A percentile compares a stretch with the other conserved stretches of the same genome.
Evolutionary conservation across 2,888 invertebrate species (phyloP).

Genomic region (Tryphoninae sp.): DNA sequence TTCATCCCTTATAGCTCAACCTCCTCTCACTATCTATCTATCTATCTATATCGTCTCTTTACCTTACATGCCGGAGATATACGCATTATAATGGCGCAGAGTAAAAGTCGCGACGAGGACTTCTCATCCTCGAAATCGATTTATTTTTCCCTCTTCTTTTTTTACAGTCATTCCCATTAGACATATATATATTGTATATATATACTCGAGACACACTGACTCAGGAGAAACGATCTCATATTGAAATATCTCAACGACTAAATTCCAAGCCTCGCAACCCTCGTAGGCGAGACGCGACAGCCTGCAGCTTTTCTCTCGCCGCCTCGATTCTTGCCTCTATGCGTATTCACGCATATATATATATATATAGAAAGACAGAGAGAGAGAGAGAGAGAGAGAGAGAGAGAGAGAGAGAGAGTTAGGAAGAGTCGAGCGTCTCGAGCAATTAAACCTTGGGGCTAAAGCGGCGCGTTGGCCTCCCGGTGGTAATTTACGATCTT

Average conservation of each 20-base stretch:
- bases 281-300: constrained; percentile 44
- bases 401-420: constrained; percentile 2
- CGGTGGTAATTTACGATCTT: constrained; percentile 66
- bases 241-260: constrained; percentile 60
- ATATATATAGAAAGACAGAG: not conserved
- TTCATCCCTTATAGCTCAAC: constrained; percentile 3
- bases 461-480: constrained; percentile 60
- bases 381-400: constrained; percentile 11
- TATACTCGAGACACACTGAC: constrained; percentile 20
- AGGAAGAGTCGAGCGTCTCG: constrained; percentile 47
- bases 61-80: constrained; percentile 2
- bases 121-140: constrained; percentile 50
- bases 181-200: constrained; percentile 2
- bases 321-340: constrained; percentile 45
- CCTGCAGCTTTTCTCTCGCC: constrained; percentile 51
- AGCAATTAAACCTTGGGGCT: constrained; percentile 64
- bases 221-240: constrained; percentile 38
- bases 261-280: constrained; percentile 46
- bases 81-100: constrained; percentile 17
- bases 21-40: not conserved
- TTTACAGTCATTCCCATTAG: not conserved
- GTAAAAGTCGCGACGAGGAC: constrained; percentile 36
- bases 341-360: constrained; percentile 21
- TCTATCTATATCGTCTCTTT: not conserved
- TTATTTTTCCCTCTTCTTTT: constrained; percentile 13